These are phyloP conservation scores for Cremastinae sp. DNA, from an alignment of 2,888 invertebrate species.

Conservation along the genomic window DNA sequence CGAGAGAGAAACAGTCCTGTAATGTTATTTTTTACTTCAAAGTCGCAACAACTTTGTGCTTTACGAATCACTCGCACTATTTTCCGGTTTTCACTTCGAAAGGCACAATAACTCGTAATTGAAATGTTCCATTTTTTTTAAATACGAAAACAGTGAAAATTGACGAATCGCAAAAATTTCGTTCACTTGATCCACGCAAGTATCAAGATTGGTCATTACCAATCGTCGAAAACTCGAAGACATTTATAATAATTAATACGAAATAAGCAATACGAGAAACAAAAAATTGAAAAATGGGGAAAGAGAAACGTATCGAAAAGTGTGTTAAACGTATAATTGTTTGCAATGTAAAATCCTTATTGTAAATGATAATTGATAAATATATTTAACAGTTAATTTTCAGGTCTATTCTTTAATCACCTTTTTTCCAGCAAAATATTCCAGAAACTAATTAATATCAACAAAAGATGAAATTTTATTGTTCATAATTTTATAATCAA, in stretches of 20 bases:
- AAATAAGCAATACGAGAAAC: slow-evolving; percentile 44
- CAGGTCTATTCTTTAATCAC: neutral
- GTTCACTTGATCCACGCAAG: too few relatives aligned
- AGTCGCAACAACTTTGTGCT: slow-evolving; percentile 40
- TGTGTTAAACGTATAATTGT: slow-evolving; percentile 59
- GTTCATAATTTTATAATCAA: too few relatives aligned
- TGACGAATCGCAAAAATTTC: too few relatives aligned
- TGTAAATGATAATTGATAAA: slow-evolving; percentile 56
- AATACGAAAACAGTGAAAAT: neutral
- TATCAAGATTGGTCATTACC: too few relatives aligned
- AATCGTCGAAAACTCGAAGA: neutral
- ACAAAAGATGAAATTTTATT: too few relatives aligned
- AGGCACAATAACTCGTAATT: slow-evolving; percentile 3
- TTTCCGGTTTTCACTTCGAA: slow-evolving; percentile 21
- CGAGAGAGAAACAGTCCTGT: slow-evolving; percentile 15
- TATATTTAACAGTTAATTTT: slow-evolving; percentile 25
- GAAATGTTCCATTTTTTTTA: neutral
- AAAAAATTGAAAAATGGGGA: too few relatives aligned
- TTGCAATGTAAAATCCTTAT: slow-evolving; percentile 59
- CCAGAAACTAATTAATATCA: too few relatives aligned
- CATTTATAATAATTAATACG: slow-evolving; percentile 18
- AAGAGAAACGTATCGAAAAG: slow-evolving; percentile 32
- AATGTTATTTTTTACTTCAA: slow-evolving; percentile 45
- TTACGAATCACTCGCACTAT: slow-evolving; percentile 25
- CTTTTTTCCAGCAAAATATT: too few relatives aligned